Conservation (phyloP, 2,797 vertebrate genomes). For the Lates japonicus region DNA sequence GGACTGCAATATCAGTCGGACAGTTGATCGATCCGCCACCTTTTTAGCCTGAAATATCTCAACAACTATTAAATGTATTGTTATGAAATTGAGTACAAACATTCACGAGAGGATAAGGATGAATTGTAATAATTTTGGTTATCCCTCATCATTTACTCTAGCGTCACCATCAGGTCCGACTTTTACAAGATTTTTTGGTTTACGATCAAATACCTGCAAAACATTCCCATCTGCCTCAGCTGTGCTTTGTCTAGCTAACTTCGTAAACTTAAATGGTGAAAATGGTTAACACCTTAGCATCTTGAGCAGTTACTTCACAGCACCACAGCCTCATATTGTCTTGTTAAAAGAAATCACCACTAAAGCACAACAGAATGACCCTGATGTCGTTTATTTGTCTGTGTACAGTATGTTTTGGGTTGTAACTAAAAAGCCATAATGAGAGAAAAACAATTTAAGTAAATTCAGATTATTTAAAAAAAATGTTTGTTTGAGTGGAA, state of each 20-base stretch:
- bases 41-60: background rate
- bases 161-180: background rate
- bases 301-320: background rate
- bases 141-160: background rate
- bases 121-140: background rate
- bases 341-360: conserved; percentile 41
- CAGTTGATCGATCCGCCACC: too few relatives aligned
- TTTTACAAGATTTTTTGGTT: background rate
- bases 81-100: background rate
- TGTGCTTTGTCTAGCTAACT: background rate
- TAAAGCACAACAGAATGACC: conserved; percentile 50
- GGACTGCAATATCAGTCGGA: background rate
- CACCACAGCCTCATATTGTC: background rate
- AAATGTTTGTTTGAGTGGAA: conserved; percentile 47
- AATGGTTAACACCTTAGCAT: background rate
- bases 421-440: conserved; percentile 52
- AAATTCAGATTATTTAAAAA: conserved; percentile 12
- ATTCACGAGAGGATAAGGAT: background rate
- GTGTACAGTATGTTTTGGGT: conserved; percentile 53
- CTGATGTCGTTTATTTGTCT: conserved; percentile 77
- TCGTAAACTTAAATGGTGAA: background rate
- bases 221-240: background rate
- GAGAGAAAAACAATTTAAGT: conserved; percentile 39
- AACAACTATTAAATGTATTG: background rate
- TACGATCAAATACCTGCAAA: background rate